Base-by-base conservation (phyloP, 2,888 invertebrate species). In the Onchidella celtica region DNA sequence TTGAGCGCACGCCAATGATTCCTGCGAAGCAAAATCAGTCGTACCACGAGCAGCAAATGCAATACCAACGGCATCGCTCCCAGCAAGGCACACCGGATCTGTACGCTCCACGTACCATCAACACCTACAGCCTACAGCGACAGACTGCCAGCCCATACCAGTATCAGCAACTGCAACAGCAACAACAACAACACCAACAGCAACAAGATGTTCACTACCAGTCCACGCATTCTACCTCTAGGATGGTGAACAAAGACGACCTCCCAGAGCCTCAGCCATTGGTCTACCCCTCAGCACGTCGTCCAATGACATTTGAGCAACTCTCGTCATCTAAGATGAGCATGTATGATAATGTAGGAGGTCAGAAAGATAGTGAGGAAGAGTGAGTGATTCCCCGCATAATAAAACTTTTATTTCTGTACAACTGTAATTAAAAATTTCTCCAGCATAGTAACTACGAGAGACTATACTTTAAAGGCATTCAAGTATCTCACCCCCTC, bases 231-330 rank as follows among this genome's bases (percentile, higher is more conserved):
- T 32, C 75, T 32, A 59, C 79, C 21, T 80, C 79, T 21, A 32
- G 27, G 24, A 55, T 27, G 2, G 66, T 38, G 14, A 6, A n/a
- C 24, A 14, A 36, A n/a, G 63, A 69, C 32, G 84, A 84, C 29
- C 76, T 81, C 40, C 79, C 82, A n/a, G 87, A 88, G 66, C 86
- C 89, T 1, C 87, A 89, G 32, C 90, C 90, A 34, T 83, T 90
- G 34, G 87, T 88, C 47, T 86, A 89, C 66, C 90, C 90, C 3
- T 90, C 90, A 6, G 90, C 87, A 47, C 86, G 87, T 38, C 87
- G 90, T 70, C 90, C 90, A 63, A 90, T 90, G 89, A 90, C 89
- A 34, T 90, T 90, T 85, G 89, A 90, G 74, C 90, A 90, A 80
- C 85, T 86, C 17, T 89, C 89, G 4, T 90, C 90, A 6, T 90